These are phyloP conservation scores for Callaeas wilsoni DNA, from an alignment of 2,113 vertebrate species.

Conservation along the genomic window DNA sequence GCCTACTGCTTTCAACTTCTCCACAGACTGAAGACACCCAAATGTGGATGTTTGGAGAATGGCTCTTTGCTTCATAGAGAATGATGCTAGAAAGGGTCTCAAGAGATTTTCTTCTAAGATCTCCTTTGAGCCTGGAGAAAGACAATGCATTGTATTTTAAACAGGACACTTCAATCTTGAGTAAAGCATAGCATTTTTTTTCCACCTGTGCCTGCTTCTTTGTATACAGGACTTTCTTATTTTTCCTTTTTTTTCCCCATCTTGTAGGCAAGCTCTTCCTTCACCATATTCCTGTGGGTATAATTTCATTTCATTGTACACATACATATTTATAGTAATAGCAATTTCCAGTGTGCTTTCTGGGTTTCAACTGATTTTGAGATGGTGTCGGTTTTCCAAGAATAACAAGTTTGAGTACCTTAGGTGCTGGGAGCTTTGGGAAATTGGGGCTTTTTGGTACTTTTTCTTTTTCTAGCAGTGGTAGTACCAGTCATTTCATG, in stretches of 20 bases:
- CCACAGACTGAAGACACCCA: background rate
- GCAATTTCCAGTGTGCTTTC: background rate
- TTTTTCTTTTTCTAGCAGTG: background rate
- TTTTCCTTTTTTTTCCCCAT: background rate
- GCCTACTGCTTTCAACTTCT: background rate
- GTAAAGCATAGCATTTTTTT: background rate
- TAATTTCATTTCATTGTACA: background rate
- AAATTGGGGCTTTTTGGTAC: rapidly evolving
- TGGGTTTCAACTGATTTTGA: background rate
- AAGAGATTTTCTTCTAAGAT: background rate
- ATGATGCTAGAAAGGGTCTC: background rate
- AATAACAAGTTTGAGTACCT: background rate
- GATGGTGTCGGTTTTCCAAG: background rate
- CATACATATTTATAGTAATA: background rate
- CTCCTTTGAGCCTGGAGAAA: background rate
- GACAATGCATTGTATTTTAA: background rate
- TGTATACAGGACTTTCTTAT: background rate
- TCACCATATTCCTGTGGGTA: background rate
- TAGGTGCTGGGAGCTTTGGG: background rate
- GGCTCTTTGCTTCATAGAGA: background rate
- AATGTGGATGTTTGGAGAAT: background rate
- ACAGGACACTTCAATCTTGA: background rate
- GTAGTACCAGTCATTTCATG: background rate
- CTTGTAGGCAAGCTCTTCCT: background rate
- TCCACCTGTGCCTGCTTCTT: background rate